Percentiles rank a stretch among this genome's conserved stretches.
These are phyloP conservation scores for Murina feae DNA, from an alignment of 2,113 vertebrate species.

Conservation along the genomic window DNA sequence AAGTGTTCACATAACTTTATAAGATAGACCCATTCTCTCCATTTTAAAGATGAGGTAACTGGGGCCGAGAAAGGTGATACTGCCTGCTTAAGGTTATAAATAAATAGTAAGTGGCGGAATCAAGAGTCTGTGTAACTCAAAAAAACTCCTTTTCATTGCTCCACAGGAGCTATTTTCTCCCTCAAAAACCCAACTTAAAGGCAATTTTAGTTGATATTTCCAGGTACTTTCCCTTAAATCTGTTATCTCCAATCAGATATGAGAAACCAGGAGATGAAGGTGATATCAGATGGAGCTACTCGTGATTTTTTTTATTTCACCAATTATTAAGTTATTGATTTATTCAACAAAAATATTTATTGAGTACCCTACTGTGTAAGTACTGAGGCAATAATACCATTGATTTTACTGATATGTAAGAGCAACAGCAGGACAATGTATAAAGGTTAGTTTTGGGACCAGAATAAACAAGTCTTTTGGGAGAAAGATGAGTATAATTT, in stretches of 20 bases:
- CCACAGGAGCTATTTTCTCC: not conserved
- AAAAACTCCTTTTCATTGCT: not conserved
- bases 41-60: slow-evolving; percentile 34
- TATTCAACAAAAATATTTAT: slow-evolving; percentile 44
- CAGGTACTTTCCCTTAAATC: not conserved
- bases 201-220: slow-evolving; percentile 32
- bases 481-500: slow-evolving; percentile 39
- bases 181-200: slow-evolving; percentile 23
- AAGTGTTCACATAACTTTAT: not conserved
- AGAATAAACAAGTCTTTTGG: slow-evolving; percentile 6
- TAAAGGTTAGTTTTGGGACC: slow-evolving; percentile 26
- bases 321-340: slow-evolving; percentile 16
- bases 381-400: not conserved
- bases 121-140: not conserved
- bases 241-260: slow-evolving; percentile 23
- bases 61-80: not conserved
- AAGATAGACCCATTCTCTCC: not conserved
- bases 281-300: slow-evolving; percentile 5
- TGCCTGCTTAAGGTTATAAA: not conserved
- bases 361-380: not conserved
- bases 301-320: not conserved
- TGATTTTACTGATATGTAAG: slow-evolving; percentile 1
- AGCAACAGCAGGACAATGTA: not conserved
- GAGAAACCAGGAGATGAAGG: not conserved
- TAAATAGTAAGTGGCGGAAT: not conserved